Conservation (phyloP, 30 jellyfish, hydroid and myxozoan genomes). For the Cassiopea xamachana region DNA sequence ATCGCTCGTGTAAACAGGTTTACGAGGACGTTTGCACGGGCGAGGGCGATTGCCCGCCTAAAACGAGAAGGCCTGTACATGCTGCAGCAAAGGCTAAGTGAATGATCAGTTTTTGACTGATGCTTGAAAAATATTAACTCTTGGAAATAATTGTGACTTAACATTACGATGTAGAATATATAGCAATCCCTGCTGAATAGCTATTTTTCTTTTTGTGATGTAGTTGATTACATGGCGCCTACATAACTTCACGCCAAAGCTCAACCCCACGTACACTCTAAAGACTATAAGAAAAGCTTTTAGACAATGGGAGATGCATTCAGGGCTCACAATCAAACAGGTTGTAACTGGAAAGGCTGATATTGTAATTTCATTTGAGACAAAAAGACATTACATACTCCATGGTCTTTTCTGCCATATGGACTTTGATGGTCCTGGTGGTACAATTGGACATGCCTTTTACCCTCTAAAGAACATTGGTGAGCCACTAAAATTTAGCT, state of each 20-base stretch:
- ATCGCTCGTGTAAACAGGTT: no score
- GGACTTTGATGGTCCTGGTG: conserved; percentile 93
- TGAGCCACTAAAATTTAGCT: not conserved
- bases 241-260: conserved; percentile 64
- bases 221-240: conserved; percentile 82
- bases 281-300: conserved; percentile 55
- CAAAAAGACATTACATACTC: conserved; percentile 29
- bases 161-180: no score
- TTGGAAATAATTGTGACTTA: no score
- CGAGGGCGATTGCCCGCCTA: no score
- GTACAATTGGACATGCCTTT: conserved; percentile 90
- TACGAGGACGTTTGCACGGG: no score
- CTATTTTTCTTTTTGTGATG: not conserved
- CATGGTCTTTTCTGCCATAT: conserved; percentile 12
- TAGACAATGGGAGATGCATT: conserved; percentile 68
- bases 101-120: no score
- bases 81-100: no score
- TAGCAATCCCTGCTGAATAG: not conserved
- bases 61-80: no score
- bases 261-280: conserved; percentile 30
- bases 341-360: conserved; percentile 70
- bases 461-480: conserved; percentile 58
- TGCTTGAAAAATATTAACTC: no score
- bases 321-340: conserved; percentile 57
- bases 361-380: conserved; percentile 75